Evolutionary conservation across 2,797 vertebrate genomes (phyloP).

Genomic region (Propithecus perrieri): DNA sequence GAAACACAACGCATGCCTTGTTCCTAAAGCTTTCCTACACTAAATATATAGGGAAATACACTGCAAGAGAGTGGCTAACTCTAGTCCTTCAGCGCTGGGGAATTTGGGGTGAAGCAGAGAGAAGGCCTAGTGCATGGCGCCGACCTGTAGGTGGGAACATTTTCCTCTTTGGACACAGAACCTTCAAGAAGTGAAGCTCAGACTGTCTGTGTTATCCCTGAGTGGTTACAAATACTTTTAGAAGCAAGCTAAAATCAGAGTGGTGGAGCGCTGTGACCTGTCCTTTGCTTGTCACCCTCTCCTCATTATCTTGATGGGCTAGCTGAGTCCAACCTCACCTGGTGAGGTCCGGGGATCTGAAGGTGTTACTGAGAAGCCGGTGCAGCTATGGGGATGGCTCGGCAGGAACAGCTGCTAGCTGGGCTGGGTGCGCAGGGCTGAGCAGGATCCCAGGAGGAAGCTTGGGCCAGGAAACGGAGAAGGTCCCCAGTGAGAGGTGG

Average conservation of each 20-base stretch:
- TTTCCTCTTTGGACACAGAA: not conserved
- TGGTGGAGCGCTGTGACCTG: not conserved
- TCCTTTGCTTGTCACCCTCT: too few relatives aligned
- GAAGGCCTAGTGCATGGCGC: rapidly evolving
- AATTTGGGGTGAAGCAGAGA: not conserved
- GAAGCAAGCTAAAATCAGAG: not conserved
- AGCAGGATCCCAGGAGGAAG: not conserved
- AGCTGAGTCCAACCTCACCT: rapidly evolving
- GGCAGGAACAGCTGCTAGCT: not conserved
- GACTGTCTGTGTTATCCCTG: not conserved
- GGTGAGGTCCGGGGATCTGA: not conserved
- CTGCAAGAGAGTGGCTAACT: not conserved
- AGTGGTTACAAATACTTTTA: not conserved
- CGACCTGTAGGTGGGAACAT: too few relatives aligned
- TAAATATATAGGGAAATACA: rapidly evolving
- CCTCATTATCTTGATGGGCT: not conserved
- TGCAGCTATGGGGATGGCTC: rapidly evolving
- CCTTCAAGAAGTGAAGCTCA: not conserved
- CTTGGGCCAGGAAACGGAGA: not conserved
- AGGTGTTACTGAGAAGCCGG: too few relatives aligned
- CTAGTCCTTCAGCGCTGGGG: not conserved
- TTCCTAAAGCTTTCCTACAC: not conserved
- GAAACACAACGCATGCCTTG: not conserved
- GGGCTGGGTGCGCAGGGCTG: too few relatives aligned
- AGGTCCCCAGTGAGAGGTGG: not conserved